A percentile compares a stretch with the other conserved stretches of the same genome.
Conservation (phyloP, 2,797 vertebrate genomes). For the Hafferia zeledoni region DNA sequence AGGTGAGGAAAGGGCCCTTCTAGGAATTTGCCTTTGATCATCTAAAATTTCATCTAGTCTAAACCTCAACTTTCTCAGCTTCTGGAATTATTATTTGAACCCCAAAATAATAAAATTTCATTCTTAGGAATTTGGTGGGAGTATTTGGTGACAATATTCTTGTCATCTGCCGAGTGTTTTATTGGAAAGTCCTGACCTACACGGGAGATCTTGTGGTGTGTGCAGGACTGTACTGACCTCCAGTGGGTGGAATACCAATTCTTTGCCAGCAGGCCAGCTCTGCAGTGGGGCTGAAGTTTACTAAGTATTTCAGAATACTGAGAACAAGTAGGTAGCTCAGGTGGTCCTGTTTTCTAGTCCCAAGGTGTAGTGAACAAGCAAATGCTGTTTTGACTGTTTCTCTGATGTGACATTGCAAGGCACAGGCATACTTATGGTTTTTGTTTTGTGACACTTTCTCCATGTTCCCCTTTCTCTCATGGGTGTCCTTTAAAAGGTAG, state of each 20-base stretch:
- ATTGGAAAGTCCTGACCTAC: not conserved
- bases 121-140: not conserved
- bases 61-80: not conserved
- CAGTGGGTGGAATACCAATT: not conserved
- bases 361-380: not conserved
- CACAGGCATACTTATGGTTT: not conserved
- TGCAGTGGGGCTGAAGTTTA: not conserved
- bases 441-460: not conserved
- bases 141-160: not conserved
- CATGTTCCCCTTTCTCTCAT: not conserved
- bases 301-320: not conserved
- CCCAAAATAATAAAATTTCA: not conserved
- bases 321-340: not conserved
- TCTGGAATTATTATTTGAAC: not conserved
- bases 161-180: not conserved
- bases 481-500: not conserved
- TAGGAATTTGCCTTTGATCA: not conserved
- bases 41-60: not conserved
- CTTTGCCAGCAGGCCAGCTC: not conserved
- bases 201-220: rapidly evolving
- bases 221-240: not conserved
- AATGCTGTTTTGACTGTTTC: not conserved
- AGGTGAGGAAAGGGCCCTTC: not conserved
- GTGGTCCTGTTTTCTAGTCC: not conserved
- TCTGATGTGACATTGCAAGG: not conserved